These are phyloP conservation scores for Sinonovacula constricta DNA, from an alignment of 1,140 invertebrate genomes.

Conservation along the genomic window DNA sequence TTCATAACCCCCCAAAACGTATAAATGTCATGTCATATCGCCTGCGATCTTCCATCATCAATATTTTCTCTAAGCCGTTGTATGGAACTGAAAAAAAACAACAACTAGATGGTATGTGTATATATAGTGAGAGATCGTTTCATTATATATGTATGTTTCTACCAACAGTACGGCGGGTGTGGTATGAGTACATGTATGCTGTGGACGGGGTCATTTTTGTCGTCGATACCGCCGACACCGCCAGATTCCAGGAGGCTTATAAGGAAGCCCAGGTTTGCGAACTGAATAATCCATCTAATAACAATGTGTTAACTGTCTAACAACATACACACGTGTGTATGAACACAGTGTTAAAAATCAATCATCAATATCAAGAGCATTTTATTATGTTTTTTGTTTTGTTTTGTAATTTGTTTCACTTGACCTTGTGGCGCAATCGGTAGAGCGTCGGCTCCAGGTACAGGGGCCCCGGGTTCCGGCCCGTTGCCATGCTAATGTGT, in stretches of 20 bases:
- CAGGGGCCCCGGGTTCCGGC: neutral
- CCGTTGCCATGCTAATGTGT: too few species aligned
- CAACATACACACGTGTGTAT: too few species aligned
- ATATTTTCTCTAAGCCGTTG: neutral
- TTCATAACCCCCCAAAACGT: neutral
- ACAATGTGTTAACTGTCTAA: neutral
- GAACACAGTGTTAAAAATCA: neutral
- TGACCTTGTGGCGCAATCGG: neutral
- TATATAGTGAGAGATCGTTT: neutral
- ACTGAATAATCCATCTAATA: neutral
- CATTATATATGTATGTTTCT: slow-evolving; percentile 31
- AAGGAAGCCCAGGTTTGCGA: slow-evolving; percentile 79
- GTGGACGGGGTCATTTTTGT: slow-evolving; percentile 99
- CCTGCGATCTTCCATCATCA: neutral
- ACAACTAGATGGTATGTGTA: neutral
- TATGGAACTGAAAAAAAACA: neutral
- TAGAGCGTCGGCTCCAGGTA: too few species aligned
- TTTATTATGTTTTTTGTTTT: neutral
- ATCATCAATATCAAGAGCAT: neutral
- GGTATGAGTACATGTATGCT: slow-evolving; percentile 99
- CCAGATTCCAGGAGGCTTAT: slow-evolving; percentile 92
- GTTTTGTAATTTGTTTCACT: neutral
- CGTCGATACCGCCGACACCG: slow-evolving; percentile 94
- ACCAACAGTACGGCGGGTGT: slow-evolving; percentile 91
- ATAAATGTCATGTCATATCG: neutral